Percentiles rank a stretch among this genome's conserved stretches.
phyloP scores from a whole-genome alignment of 2,888 invertebrate species.

The Xestia xanthographa region DNA sequence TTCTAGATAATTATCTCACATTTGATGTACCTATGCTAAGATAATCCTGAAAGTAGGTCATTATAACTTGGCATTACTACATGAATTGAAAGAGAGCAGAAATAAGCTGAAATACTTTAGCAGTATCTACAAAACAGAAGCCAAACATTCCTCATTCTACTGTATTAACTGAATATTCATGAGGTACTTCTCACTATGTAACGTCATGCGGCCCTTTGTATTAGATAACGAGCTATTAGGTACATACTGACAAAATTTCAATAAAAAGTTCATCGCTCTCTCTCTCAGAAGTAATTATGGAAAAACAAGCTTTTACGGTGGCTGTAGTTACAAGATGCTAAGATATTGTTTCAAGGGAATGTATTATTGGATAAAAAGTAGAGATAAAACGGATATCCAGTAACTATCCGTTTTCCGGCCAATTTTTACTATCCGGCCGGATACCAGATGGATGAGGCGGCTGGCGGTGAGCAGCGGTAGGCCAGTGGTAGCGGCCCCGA shows the following conservation, averaged over 20 bases:
- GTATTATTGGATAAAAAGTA: not conserved
- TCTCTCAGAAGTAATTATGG: not conserved
- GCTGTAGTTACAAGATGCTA: not conserved
- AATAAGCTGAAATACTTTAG: not conserved
- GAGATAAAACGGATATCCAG: no score
- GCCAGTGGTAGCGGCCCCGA: no score
- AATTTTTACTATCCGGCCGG: no score
- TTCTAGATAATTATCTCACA: no score
- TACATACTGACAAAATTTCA: not conserved
- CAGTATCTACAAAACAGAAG: not conserved
- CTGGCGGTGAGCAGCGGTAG: no score
- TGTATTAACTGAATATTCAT: constrained; percentile 6
- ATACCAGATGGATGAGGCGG: no score
- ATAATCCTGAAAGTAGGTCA: not conserved
- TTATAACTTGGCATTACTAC: not conserved
- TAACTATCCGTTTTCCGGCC: no score
- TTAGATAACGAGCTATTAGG: not conserved
- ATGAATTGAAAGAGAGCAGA: not conserved
- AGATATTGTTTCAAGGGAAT: not conserved
- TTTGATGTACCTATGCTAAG: not conserved
- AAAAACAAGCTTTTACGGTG: not conserved
- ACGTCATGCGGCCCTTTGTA: constrained; percentile 10
- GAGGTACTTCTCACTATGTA: not conserved
- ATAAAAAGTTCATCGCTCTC: not conserved
- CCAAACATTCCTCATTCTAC: not conserved